Base-by-base conservation (phyloP, 2,888 invertebrate genomes). In the Spodoptera picta region DNA sequence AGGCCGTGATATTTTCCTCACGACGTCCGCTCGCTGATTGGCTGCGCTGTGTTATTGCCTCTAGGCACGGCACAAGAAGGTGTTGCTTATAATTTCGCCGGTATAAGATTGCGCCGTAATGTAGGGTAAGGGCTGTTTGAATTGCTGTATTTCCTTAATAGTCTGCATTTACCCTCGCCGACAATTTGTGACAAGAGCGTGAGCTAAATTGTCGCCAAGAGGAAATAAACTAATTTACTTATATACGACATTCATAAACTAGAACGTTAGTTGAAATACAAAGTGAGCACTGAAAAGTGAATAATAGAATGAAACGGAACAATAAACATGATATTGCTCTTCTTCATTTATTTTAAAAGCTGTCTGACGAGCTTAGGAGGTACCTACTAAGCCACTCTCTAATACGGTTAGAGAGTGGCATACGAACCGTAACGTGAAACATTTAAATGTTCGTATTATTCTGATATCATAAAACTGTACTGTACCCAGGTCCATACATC, bases 101-200 rank as follows among this genome's bases (percentile, higher is more conserved):
- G 84, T 83, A 86, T 90, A 90, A 93, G 94, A 94, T 94, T 94
- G 92, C 92, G 89, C 91, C 72, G 89, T 94, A 93, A 94, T 94
- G 86, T 90, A 85, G 92, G 93, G 92, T 93, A 93, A 93, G 93
- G 91, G 91, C 88, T 89, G 90, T 82, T 89, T 86, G 93, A 92
- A 94, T 93, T 93, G 93, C 92, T 93, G 94, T 94, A 94, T 94
- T 94, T 94, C 94, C 94, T 91, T 94, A 94, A 94, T 94, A 94
- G 92, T 92, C 92, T 92, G 90, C 93, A 93, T 92, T 94, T 94
- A 94, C 92, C 93, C 91, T 84, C 89, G 92, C 87, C 93, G 89
- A 93, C 93, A 92, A 94, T 94, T 94, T 92, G 93, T 91, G 93
- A 94, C 91, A 91, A 91, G 92, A 91, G 89, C 93, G 93, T 91